Evolutionary conservation across 2,888 invertebrate species (phyloP), one percentile per base, ranked within the genome.

Genomic region (Danaus chrysippus): DNA sequence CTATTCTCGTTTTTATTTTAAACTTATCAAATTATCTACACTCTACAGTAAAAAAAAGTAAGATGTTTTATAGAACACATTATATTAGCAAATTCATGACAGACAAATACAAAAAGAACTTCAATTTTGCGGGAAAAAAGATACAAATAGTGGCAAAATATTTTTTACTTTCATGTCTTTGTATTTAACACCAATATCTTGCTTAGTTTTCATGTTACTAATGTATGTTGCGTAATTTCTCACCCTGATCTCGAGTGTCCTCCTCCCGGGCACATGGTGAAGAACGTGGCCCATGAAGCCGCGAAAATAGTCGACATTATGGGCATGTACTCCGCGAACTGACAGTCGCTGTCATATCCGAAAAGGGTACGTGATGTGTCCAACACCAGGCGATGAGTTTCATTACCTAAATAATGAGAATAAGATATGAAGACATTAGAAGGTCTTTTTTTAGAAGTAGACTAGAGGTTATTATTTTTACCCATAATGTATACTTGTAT

Each of bases 311-410:
- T 81, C 0, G 90, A 87, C 73, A 89, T 68, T 10, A 91, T 75
- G 3, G 91, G 90, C 84, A 86, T 86, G 73, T 87, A 91, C 73
- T 87, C 87, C 0, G 84, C 82, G 65, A 84, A 89, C 67, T 87
- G 76, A 61, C 91, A 91, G 61, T 80, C 77, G 41, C 61, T 74
- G 63, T 81, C 79, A 10, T 64, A 63, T 3, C 76, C 79, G 67
- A 88, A 90, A n/a, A 87, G 71, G 0, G 85, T 79, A 42, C 84
- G 74, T 0, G 77, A 70, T 0, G 79, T 77, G 69, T 88, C 81
- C 68, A 91, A 68, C 62, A 78, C 77, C 15, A 79, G 56, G 0
- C 79, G 82, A 44, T 84, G 84, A 8, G 79, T 85, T 56, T 70
- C 74, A 66, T 86, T 84, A 6, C 71, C 89, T 87, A 44, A 56